A percentile compares a stretch with the other conserved stretches of the same genome.
Conservation (phyloP, 2,113 vertebrate genomes). For the Toxotes jaculatrix region DNA sequence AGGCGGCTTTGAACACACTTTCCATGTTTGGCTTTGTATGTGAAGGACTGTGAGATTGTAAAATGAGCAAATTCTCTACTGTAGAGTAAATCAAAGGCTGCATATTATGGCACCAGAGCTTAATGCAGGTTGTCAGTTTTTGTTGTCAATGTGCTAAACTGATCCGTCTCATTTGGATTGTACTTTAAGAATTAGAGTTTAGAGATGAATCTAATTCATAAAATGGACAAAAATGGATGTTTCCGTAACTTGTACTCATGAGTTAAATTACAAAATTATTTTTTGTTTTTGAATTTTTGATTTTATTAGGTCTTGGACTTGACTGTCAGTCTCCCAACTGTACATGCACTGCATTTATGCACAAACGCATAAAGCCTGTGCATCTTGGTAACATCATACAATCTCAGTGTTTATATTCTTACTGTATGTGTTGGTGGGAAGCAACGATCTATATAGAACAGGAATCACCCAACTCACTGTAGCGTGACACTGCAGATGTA, state of each 20-base stretch:
- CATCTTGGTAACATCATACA: constrained; percentile 20
- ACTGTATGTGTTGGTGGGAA: constrained; percentile 37
- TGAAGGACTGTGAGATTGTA: background rate
- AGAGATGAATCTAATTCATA: background rate
- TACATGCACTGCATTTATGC: background rate
- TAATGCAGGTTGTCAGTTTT: background rate
- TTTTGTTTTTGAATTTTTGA: background rate
- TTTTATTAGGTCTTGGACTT: background rate
- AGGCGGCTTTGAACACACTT: constrained; percentile 36
- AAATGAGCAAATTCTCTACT: constrained; percentile 2
- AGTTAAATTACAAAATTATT: background rate
- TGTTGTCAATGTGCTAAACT: background rate
- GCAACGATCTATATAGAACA: constrained; percentile 45
- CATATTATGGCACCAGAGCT: background rate
- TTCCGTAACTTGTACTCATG: background rate
- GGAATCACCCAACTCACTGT: constrained; percentile 39
- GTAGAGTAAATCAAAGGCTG: background rate
- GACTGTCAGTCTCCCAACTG: background rate
- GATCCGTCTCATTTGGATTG: background rate
- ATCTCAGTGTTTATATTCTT: constrained; percentile 55
- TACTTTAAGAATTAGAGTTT: background rate
- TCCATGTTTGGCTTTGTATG: background rate
- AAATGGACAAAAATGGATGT: background rate
- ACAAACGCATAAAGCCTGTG: constrained; percentile 14
- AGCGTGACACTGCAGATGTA: constrained; percentile 68